Conservation (phyloP, 2,113 vertebrate species). For the Brachypteracias leptosomus region DNA sequence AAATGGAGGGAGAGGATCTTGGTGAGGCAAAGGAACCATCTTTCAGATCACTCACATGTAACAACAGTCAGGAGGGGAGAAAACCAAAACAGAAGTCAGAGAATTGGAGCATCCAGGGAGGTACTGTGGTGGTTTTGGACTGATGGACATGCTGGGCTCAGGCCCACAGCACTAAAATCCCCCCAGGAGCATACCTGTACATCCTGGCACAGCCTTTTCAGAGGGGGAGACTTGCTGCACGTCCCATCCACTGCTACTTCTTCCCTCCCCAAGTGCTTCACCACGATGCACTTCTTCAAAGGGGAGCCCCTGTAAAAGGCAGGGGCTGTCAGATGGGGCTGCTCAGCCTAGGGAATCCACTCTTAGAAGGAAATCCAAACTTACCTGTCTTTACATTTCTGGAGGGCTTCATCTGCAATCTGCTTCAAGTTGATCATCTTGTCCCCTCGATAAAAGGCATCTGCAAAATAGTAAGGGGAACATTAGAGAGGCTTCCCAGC, state of each 20-base stretch:
- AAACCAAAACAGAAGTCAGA: not conserved
- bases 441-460: constrained; percentile 96
- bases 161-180: not conserved
- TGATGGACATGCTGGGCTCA: not conserved
- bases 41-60: not conserved
- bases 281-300: constrained; percentile 84
- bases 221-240: constrained; percentile 82
- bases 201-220: constrained; percentile 87
- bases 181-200: constrained; percentile 79
- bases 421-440: constrained; percentile 93
- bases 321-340: not conserved
- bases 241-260: constrained; percentile 54
- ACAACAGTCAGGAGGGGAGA: not conserved
- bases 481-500: not conserved
- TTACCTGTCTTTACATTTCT: constrained; percentile 91
- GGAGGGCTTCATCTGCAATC: constrained; percentile 89
- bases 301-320: constrained; percentile 76
- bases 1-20: not conserved
- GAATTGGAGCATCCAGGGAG: not conserved
- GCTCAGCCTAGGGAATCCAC: too few relatives aligned
- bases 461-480: constrained; percentile 65
- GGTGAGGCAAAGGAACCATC: not conserved
- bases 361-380: constrained; percentile 4
- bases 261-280: constrained; percentile 90
- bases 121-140: not conserved